Conservation (phyloP, 2,113 vertebrate species). For the Perognathus longimembris region DNA sequence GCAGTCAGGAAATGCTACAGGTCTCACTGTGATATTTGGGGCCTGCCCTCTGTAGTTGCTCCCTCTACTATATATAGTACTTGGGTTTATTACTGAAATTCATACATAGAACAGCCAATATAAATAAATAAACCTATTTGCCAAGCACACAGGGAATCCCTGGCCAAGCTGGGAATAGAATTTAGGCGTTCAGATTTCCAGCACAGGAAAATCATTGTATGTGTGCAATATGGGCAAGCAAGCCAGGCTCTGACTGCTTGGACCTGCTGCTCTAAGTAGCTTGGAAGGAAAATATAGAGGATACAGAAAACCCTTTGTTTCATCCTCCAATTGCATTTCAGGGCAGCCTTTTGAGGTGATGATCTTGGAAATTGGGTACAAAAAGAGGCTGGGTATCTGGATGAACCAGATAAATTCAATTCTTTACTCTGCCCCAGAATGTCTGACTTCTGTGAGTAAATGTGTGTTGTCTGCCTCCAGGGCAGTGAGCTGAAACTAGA, state of each 20-base stretch:
- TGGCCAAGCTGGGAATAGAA: neutral
- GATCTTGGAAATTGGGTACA: neutral
- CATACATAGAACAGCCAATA: neutral
- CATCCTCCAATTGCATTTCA: neutral
- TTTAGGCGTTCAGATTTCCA: neutral
- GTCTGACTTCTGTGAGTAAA: neutral
- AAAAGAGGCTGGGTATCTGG: neutral
- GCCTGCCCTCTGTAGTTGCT: fast-evolving
- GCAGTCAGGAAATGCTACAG: neutral
- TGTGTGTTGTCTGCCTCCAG: neutral
- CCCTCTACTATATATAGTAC: neutral
- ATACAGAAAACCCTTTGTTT: constrained; percentile 44
- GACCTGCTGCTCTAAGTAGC: neutral
- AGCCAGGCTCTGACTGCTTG: neutral
- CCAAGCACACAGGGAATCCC: neutral
- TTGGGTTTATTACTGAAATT: constrained; percentile 14
- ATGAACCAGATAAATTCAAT: constrained; percentile 6
- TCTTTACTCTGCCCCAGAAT: constrained; percentile 9
- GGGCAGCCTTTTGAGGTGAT: neutral
- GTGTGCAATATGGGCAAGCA: neutral
- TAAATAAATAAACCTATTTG: constrained; percentile 33
- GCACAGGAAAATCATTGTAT: neutral
- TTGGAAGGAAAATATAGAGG: neutral
- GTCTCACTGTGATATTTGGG: neutral
- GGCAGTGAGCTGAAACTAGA: neutral